Base-by-base conservation (phyloP, 2,797 vertebrate genomes). In the Gallinago stenura region DNA sequence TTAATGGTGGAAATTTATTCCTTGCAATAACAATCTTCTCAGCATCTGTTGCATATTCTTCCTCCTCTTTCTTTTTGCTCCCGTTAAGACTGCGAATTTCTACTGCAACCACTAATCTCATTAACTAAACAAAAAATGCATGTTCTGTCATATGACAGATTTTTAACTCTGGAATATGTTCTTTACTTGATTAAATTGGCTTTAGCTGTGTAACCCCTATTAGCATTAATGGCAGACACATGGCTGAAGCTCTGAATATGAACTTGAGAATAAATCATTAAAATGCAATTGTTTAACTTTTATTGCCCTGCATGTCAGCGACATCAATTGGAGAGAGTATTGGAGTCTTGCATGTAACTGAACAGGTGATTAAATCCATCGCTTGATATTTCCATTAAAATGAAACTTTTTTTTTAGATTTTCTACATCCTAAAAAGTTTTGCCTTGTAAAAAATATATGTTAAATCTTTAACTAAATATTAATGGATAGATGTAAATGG, bases 51-150 rank as follows among this genome's bases (percentile, higher is more conserved):
- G 33, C 6, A 1, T 65, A 54, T 51, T 50, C n/a, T 77, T 89
- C 53, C 16, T 87, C 39, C 28, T 76, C 65, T 88, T 84, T 50
- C 45, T 83, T 84, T 79, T 81, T 81, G 53, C 54, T 87, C 60
- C 51, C 31, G 56, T 71, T 92, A 68, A 78, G 64, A 90, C n/a
- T 58, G 35, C 28, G 31, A 53, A 66, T 86, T 93, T 95, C 60
- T 83, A 57, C 43, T 28, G 33, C 72, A 96, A 92, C 41, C 53
- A 54, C 82, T 80, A 90, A 95, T 90, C 81, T 96, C 75, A 90
- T 97, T 96, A 97, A 77, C 83, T 86, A 93, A 91, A 77, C 76
- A 94, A 95, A 95, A 97, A 97, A 96, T 75, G 56, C 85, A 69
- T 91, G 19, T 83, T 89, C 68, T 96, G 84, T 87, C 87, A 56